Percentiles rank a stretch among this genome's conserved stretches.
Evolutionary conservation across 2,888 invertebrate genomes (phyloP).

Genomic region (Mythimna ferrago): DNA sequence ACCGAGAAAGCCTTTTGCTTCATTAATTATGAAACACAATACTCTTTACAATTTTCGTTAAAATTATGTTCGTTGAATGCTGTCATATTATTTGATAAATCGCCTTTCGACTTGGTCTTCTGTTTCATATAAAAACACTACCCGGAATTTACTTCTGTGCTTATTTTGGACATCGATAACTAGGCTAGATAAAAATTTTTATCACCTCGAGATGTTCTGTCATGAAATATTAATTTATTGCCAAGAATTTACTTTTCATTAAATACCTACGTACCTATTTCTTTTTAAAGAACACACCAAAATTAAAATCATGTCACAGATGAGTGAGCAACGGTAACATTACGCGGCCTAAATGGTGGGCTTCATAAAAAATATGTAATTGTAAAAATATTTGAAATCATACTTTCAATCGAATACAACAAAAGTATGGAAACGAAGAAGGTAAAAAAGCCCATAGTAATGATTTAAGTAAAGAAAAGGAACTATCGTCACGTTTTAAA

Average conservation of each 20-base stretch:
- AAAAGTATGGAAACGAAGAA: slow-evolving; percentile 43
- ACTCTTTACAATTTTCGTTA: slow-evolving; percentile 87
- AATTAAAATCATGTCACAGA: slow-evolving; percentile 55
- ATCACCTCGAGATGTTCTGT: slow-evolving; percentile 3
- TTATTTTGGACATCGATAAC: slow-evolving; percentile 28
- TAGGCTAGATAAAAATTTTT: slow-evolving; percentile 14
- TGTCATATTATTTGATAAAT: slow-evolving; percentile 89
- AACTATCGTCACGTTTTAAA: slow-evolving; percentile 51
- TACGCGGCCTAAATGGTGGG: slow-evolving; percentile 25
- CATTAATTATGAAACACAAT: slow-evolving; percentile 91
- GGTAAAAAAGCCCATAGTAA: slow-evolving; percentile 28
- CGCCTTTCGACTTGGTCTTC: slow-evolving; percentile 71
- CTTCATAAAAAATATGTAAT: slow-evolving; percentile 43
- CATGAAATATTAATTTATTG: slow-evolving; percentile 14
- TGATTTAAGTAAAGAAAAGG: slow-evolving; percentile 35
- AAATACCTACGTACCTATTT: neutral
- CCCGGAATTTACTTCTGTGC: slow-evolving; percentile 34
- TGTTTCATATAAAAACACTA: slow-evolving; percentile 74
- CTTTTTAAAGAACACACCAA: slow-evolving; percentile 14
- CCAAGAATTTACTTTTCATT: slow-evolving; percentile 21
- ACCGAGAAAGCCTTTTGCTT: slow-evolving; percentile 89
- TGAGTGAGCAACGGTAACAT: slow-evolving; percentile 49
- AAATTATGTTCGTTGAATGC: slow-evolving; percentile 85
- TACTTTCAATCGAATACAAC: slow-evolving; percentile 48
- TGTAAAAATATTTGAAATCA: slow-evolving; percentile 46